Percentiles rank a stretch among this genome's conserved stretches.
Conservation (phyloP, 2,888 invertebrate species). For the Tromatobia lineatoria region DNA sequence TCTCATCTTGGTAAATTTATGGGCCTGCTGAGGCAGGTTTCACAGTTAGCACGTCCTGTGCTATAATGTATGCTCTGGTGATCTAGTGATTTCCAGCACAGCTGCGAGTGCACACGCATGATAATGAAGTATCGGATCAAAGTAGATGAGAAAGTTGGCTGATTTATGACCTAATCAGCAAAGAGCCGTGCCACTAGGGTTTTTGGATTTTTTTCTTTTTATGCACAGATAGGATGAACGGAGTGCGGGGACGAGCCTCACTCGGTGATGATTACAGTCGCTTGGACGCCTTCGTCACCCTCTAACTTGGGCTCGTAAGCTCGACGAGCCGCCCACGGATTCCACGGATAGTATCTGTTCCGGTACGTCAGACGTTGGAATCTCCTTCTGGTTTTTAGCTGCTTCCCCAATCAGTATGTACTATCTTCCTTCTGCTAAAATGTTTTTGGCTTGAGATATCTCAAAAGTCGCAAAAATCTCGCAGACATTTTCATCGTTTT, state of each 20-base stretch:
- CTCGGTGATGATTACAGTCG: constrained; percentile 78
- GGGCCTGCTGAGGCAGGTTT: constrained; percentile 78
- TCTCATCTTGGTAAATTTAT: constrained; percentile 72
- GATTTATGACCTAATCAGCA: constrained; percentile 17
- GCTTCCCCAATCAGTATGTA: constrained; percentile 11
- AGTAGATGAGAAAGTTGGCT: background rate
- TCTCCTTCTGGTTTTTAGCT: constrained; percentile 18
- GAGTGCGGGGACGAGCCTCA: constrained; percentile 55
- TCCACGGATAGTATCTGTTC: constrained; percentile 63
- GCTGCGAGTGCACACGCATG: background rate
- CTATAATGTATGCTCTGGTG: constrained; percentile 77
- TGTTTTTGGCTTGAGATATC: too few species aligned
- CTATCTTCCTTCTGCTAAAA: background rate
- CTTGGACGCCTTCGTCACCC: constrained; percentile 68
- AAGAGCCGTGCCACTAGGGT: background rate
- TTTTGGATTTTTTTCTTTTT: constrained; percentile 4
- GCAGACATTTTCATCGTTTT: too few species aligned
- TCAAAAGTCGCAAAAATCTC: too few species aligned
- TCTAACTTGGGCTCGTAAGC: constrained; percentile 74
- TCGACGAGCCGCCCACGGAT: constrained; percentile 74
- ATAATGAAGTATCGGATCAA: background rate
- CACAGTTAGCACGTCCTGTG: constrained; percentile 78
- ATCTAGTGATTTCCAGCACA: constrained; percentile 68
- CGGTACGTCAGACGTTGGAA: constrained; percentile 65
- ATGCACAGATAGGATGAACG: background rate